Evolutionary conservation across 2,113 vertebrate species (phyloP).

Genomic region (Microtus montanus): DNA sequence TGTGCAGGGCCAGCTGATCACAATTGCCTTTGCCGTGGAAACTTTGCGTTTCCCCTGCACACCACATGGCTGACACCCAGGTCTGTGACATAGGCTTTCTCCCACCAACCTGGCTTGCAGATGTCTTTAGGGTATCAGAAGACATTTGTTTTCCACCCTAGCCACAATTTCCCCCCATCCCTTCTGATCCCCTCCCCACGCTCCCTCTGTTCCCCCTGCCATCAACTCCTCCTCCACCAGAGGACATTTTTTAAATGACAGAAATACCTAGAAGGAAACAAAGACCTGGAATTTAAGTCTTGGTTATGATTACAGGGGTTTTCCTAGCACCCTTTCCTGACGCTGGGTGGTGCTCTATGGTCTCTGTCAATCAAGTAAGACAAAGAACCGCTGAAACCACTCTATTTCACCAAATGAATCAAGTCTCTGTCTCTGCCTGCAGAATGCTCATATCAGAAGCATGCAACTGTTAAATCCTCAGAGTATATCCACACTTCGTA

Average conservation of each 20-base stretch:
- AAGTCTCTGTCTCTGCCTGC: neutral
- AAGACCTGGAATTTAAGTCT: neutral
- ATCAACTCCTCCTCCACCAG: neutral
- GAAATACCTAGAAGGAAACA: neutral
- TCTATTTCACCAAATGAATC: neutral
- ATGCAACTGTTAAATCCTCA: neutral
- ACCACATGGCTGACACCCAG: neutral
- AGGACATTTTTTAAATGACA: neutral
- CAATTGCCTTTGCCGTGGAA: slow-evolving; percentile 1
- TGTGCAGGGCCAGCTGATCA: neutral
- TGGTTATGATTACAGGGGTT: slow-evolving; percentile 12
- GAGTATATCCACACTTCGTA: neutral
- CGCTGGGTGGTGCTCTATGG: neutral
- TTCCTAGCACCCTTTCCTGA: neutral
- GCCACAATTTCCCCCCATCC: neutral
- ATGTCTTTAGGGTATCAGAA: slow-evolving; percentile 21
- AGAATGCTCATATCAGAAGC: neutral
- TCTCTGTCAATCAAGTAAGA: neutral
- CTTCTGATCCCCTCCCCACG: neutral
- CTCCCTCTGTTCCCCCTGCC: too few species aligned
- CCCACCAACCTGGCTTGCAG: neutral
- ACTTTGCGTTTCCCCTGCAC: neutral
- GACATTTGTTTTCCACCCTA: neutral
- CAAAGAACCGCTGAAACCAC: neutral
- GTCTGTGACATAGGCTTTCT: neutral